Evolutionary conservation across 2,888 invertebrate genomes (phyloP).

Genomic region (Xylophagus ater): DNA sequence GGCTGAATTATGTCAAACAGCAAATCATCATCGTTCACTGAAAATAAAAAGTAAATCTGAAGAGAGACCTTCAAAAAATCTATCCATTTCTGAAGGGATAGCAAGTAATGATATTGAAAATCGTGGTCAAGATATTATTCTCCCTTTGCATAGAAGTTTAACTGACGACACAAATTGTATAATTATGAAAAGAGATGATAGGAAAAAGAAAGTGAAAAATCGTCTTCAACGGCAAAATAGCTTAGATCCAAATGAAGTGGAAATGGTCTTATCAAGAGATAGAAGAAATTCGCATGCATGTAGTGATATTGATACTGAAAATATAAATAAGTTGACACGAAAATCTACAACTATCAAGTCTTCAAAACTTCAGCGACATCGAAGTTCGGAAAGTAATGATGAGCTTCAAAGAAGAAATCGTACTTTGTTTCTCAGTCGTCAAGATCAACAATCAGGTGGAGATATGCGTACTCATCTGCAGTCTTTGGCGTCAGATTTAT

Average conservation of each 20-base stretch:
- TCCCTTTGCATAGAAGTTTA: background rate
- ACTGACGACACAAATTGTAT: background rate
- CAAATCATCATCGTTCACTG: constrained; percentile 20
- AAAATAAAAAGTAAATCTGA: constrained; percentile 16
- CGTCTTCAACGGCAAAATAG: constrained; percentile 34
- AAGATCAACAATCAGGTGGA: constrained; percentile 9
- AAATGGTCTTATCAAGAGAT: background rate
- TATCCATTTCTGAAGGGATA: constrained; percentile 10
- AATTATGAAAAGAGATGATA: background rate
- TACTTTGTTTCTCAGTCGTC: constrained; percentile 3
- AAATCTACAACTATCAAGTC: constrained; percentile 20
- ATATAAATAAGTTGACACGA: background rate
- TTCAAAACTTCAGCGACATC: constrained; percentile 35
- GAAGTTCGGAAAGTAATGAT: constrained; percentile 37
- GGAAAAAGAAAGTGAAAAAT: constrained; percentile 2
- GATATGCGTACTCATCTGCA: constrained; percentile 14
- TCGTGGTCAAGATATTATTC: background rate
- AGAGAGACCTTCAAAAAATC: constrained; percentile 11
- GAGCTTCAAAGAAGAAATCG: constrained; percentile 20
- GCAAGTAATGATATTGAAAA: background rate
- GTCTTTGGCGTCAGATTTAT: constrained; percentile 30
- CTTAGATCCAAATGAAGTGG: constrained; percentile 25
- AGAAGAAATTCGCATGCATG: background rate
- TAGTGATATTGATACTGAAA: constrained; percentile 7
- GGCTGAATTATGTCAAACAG: constrained; percentile 31